Evolutionary conservation across 1,140 invertebrate genomes (phyloP).

Genomic region (Drosophila sechellia): DNA sequence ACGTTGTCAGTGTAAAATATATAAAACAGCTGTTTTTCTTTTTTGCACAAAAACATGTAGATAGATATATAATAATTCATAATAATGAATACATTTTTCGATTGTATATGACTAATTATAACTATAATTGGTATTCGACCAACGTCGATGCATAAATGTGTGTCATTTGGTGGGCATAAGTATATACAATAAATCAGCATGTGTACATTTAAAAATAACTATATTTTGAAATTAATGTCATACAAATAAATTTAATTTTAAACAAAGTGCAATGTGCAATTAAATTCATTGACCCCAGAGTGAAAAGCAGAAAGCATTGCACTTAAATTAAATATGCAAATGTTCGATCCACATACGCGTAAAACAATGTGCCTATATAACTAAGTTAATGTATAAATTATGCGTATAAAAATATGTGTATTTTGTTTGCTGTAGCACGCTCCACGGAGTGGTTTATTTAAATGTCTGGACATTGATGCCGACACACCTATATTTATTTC

Average conservation of each 20-base stretch:
- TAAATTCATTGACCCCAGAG: slow-evolving; percentile 67
- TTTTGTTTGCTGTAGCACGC: slow-evolving; percentile 7
- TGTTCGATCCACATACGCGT: slow-evolving; percentile 30
- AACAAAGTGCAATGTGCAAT: slow-evolving; percentile 50
- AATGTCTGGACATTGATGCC: slow-evolving; percentile 28
- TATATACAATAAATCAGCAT: slow-evolving; percentile 35
- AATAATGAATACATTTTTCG: not conserved
- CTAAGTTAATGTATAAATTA: slow-evolving; percentile 38
- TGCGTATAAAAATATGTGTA: slow-evolving; percentile 18
- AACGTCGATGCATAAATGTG: slow-evolving; percentile 16
- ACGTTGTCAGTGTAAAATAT: slow-evolving; percentile 25
- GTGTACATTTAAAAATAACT: slow-evolving; percentile 23
- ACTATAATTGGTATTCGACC: slow-evolving; percentile 6
- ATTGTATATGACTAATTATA: slow-evolving; percentile 2
- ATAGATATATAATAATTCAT: slow-evolving; percentile 5
- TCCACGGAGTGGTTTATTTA: slow-evolving; percentile 25
- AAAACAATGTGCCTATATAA: slow-evolving; percentile 32
- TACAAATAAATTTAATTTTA: slow-evolving; percentile 28
- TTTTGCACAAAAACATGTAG: not conserved
- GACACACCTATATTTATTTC: slow-evolving; percentile 20
- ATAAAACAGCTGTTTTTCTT: slow-evolving; percentile 39
- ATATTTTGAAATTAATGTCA: slow-evolving; percentile 17
- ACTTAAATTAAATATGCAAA: slow-evolving; percentile 74
- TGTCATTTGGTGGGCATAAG: slow-evolving; percentile 25
- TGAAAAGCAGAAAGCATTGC: slow-evolving; percentile 48